Evolutionary conservation across 2,113 vertebrate species (phyloP).

Genomic region (Alligator mississippiensis): DNA sequence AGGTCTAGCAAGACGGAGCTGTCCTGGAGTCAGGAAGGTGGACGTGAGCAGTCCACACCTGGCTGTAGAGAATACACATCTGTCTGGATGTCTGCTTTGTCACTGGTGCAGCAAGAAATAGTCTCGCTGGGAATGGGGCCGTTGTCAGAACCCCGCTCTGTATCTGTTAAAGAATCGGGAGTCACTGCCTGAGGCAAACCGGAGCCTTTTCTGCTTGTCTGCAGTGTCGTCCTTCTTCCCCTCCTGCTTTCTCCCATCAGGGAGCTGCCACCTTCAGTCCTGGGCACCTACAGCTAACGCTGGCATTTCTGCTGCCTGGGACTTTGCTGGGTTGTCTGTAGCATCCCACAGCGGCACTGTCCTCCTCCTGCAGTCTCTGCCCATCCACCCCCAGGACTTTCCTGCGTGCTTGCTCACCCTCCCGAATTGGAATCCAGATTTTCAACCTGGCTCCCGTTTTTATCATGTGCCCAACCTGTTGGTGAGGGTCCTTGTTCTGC

Average conservation of each 20-base stretch:
- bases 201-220: not conserved
- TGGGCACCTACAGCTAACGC: not conserved
- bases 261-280: not conserved
- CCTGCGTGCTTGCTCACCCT: not conserved
- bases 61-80: not conserved
- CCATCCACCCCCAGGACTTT: not conserved
- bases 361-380: not conserved
- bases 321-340: not conserved
- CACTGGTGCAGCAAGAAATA: not conserved
- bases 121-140: not conserved
- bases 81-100: not conserved
- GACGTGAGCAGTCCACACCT: not conserved
- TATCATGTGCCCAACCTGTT: not conserved
- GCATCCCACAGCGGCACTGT: not conserved
- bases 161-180: not conserved
- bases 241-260: not conserved
- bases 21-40: not conserved
- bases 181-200: not conserved
- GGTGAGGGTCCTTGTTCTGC: not conserved
- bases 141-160: not conserved
- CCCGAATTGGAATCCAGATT: not conserved
- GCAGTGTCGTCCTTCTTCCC: not conserved
- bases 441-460: not conserved
- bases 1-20: not conserved
- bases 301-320: not conserved